Evolutionary conservation across 92 coral and sea anemone species (phyloP), one percentile per base, ranked within the genome.

Genomic region (Pocillopora grandis): DNA sequence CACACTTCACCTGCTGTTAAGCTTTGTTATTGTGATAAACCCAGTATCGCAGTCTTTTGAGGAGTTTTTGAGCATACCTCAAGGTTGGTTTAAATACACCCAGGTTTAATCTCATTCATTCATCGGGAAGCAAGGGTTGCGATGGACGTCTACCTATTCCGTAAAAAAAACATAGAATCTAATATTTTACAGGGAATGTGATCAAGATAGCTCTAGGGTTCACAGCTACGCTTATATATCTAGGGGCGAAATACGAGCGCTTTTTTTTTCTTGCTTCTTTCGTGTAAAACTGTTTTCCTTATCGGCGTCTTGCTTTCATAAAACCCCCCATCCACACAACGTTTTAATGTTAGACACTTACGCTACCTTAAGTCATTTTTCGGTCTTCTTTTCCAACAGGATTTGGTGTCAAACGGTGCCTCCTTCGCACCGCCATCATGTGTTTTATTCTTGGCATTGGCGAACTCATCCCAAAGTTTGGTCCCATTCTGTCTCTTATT

Each of bases 31-130:
- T 37, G 98, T 95, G 55, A 35, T 95, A 76, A 95, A 95, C 67
- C 98, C 98, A 13, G 98, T 95, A 12, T 95, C 98, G 14, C 98
- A 95, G 82, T 94, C 90, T 77, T 88, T 92, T 36, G 98, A 95
- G 52, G 98, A 90, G 70, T 72, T 88, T 69, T 82, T 94, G 20
- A 80, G 79, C 17, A 80, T 95, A 37, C 95, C 98, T 10, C 88
- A 72, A 55, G 42, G 80, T 76, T 11, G 35, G 80, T 76, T 27
- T 27, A 27, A 27, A 27, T 27, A 27, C 31, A 76, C 57, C 42
- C 72, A 27, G 23, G 42, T 49, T 27, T 67, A 31, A 67, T 18
- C 14, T 20, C 11, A 23, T 13, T 2, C 0, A 20, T 33, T 14
- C 19, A 23, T 37, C 31, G 0, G 7, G 67, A 63, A 63, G 23